Evolutionary conservation across 2,113 vertebrate species (phyloP).

Genomic region (Limnothrissa miodon): DNA sequence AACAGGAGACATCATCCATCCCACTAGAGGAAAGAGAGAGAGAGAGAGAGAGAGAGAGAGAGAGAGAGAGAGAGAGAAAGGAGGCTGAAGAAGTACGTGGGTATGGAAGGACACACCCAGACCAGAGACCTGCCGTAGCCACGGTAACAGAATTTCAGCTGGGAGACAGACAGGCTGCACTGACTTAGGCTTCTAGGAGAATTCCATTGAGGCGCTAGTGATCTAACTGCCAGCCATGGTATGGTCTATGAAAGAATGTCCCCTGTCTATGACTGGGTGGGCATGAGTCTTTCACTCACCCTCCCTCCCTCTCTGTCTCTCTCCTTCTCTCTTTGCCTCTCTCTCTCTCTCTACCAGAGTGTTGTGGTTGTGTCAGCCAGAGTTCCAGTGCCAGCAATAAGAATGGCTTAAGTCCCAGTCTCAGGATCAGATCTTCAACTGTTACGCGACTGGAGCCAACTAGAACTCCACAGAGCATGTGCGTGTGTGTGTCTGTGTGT

Average conservation of each 20-base stretch:
- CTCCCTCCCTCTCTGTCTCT: background rate
- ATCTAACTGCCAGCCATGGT: background rate
- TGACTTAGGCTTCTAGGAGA: background rate
- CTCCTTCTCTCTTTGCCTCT: slow-evolving; percentile 8
- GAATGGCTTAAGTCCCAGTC: slow-evolving; percentile 48
- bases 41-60: no score
- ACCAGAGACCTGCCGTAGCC: background rate
- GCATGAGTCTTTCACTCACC: background rate
- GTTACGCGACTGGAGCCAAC: slow-evolving; percentile 36
- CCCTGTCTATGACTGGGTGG: background rate
- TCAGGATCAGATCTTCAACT: slow-evolving; percentile 43
- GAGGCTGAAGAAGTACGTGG: background rate
- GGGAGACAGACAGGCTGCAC: background rate
- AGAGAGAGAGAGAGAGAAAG: no score
- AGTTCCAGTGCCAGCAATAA: slow-evolving; percentile 28
- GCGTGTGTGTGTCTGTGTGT: background rate
- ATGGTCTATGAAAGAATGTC: background rate
- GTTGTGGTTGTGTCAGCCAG: slow-evolving; percentile 8
- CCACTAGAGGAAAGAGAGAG: background rate
- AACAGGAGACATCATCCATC: slow-evolving; percentile 10
- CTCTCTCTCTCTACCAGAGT: slow-evolving; percentile 1
- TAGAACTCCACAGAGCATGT: slow-evolving; percentile 37
- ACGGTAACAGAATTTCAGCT: background rate
- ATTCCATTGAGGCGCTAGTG: background rate
- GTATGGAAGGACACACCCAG: background rate